phyloP scores from a whole-genome alignment of 2,888 invertebrate species.

The Proisotoma minuta region DNA sequence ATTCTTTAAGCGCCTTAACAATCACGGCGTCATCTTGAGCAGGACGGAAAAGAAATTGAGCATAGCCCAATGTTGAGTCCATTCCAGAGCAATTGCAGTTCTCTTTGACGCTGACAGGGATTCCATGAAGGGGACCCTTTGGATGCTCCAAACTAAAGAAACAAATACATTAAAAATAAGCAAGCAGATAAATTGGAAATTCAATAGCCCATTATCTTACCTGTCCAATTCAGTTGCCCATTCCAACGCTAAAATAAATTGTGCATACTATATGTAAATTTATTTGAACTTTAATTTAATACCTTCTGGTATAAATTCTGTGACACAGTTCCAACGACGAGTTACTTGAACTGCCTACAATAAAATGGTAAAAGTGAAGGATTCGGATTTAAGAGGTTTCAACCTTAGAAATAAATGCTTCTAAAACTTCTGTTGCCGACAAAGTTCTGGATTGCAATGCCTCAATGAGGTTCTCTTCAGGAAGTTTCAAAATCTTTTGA shows the following conservation, averaged over 20 bases:
- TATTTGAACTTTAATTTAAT: too few species aligned
- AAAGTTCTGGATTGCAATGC: slow-evolving; percentile 22
- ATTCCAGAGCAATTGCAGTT: slow-evolving; percentile 7
- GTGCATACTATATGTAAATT: neutral
- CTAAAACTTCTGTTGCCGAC: slow-evolving; percentile 23
- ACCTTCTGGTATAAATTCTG: neutral
- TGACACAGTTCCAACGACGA: neutral
- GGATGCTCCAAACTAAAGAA: slow-evolving; percentile 13
- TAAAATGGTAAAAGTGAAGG: neutral
- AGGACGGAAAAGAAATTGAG: slow-evolving; percentile 48
- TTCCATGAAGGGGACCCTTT: slow-evolving; percentile 45
- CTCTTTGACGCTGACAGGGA: slow-evolving; percentile 27
- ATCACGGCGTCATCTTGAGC: slow-evolving; percentile 35
- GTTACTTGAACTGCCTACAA: neutral
- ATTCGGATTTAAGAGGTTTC: neutral
- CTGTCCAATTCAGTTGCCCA: slow-evolving; percentile 38
- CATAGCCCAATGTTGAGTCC: slow-evolving; percentile 49
- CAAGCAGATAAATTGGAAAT: too few species aligned
- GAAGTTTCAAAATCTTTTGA: slow-evolving; percentile 17
- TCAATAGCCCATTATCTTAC: too few species aligned
- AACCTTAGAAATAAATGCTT: slow-evolving; percentile 28
- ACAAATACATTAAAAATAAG: too few species aligned
- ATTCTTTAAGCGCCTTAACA: slow-evolving; percentile 28
- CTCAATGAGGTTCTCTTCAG: slow-evolving; percentile 21
- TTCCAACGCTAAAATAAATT: slow-evolving; percentile 15